Base-by-base conservation (phyloP, 2,113 vertebrate species). In the Promerops cafer region DNA sequence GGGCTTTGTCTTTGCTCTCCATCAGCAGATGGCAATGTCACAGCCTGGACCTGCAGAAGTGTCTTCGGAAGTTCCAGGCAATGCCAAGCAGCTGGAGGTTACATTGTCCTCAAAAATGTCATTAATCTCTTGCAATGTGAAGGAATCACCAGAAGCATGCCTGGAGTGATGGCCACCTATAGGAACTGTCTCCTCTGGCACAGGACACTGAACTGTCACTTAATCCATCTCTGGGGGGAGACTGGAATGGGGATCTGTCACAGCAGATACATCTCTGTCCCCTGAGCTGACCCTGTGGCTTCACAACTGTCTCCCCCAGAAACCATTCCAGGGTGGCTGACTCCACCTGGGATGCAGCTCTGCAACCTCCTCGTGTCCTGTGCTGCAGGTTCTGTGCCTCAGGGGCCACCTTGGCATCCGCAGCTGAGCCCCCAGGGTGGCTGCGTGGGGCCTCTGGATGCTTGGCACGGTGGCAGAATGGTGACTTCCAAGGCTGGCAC, bases 91-190 rank as follows among this genome's bases (percentile, higher is more conserved):
- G 71, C 47, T 70, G 83, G 31, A 86, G 74, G 54, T 63, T 65
- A 26, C 33, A 17, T 13, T 13, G 31, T 28, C 79, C 76, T 77
- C 54, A 71, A 7, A 81, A 42, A 52, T 18, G 27, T 61, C 50
- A 50, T 0, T 0, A 39, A 31, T 40, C 44, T 24, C 16, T 50
- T 72, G 24, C 35, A 44, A 2, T 21, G 15, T 0, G 0, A 70
- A 69, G 60, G 74, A 75, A 13, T 68, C 47, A 37, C 16, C 81
- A 54, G 35, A 57, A 57, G 19, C 42, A 26, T 22, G 14, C 23
- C 61, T 35, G 50, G 45, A 42, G 13, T 7, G 35, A 26, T 23
- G 64, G 60, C 60, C 44, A n/a, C 44, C 42, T 16, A 2, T 30
- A 37, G 3, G 9, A 68, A 9, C 30, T 30, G 26, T 24, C 47